phyloP scores from a whole-genome alignment of 2,113 vertebrate genomes.

The Sphyrna mokarran region DNA sequence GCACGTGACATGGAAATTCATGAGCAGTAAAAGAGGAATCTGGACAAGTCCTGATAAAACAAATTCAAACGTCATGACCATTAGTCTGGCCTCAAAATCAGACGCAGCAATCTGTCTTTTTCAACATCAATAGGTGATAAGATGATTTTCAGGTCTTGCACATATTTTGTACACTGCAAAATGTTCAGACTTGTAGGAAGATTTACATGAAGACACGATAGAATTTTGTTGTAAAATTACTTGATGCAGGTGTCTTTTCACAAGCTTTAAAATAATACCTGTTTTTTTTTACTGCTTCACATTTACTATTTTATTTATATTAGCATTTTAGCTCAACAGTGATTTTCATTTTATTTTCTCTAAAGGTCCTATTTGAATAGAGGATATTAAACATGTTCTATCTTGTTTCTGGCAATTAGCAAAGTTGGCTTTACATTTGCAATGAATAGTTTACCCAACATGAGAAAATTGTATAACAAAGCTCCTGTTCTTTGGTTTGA shows the following conservation, averaged over 20 bases:
- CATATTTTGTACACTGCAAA: background rate
- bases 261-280: background rate
- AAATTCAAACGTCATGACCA: background rate
- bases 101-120: background rate
- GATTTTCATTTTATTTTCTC: background rate
- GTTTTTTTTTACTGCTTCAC: background rate
- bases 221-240: background rate
- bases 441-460: background rate
- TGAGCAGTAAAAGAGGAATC: background rate
- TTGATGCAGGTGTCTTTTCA: no score
- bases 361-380: background rate
- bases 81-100: background rate
- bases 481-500: background rate
- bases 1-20: background rate
- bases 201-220: background rate
- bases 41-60: background rate
- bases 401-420: background rate
- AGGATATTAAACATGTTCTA: background rate
- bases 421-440: background rate
- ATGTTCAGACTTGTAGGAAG: background rate
- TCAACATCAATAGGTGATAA: background rate
- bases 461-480: background rate
- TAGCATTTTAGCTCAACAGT: background rate
- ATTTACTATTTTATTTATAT: background rate
- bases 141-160: background rate